Base-by-base conservation (phyloP, 2,888 invertebrate genomes). In the Amblyteles armatorius region DNA sequence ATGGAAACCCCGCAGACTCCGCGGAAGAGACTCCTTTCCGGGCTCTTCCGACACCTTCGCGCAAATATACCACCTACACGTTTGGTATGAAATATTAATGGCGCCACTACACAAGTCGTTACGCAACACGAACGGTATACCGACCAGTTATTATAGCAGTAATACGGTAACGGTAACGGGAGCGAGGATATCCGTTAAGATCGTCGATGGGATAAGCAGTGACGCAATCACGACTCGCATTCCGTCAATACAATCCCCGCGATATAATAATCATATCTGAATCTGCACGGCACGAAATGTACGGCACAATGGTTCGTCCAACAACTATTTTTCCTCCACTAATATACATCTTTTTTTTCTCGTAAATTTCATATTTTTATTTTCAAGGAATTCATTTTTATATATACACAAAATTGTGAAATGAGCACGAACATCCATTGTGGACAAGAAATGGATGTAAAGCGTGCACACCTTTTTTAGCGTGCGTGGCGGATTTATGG, bases 181-280 rank as follows among this genome's bases (percentile, higher is more conserved):
- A 73, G 50, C 52, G 60, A 67, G 73, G 60, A 44, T 22, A 68
- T 65, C 76, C 82, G 79, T 81, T 84, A 81, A 81, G 81, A 84
- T 78, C 55, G 55, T 71, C 50, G 65, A 44, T 33, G 22, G 44
- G 52, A 69, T 48, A 77, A 52, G 6, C 19, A 6, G 52, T 60
- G 9, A 29, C 4, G 60, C 80, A 72, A 78, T 69, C 76, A 67
- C 72, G 52, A 26, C 26, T 60, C 13, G 22, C 19, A 7, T 52
- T 52, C n/a, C 52, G 19, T 52, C 52, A 26, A 26, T 33, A 60
- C 13, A 5, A 29, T 60, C 13, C 13, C 60, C 13, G 3, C 60
- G 60, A 9, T 60, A 26, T 40, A 40, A 40, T 40, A 40, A 40
- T 29, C 29, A 29, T 40, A 40, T 40, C 33, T 33, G 33, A 40